Evolutionary conservation across 1,140 invertebrate species (phyloP), one percentile per base, ranked within the genome.

Genomic region (Temnothorax curvispinosus): DNA sequence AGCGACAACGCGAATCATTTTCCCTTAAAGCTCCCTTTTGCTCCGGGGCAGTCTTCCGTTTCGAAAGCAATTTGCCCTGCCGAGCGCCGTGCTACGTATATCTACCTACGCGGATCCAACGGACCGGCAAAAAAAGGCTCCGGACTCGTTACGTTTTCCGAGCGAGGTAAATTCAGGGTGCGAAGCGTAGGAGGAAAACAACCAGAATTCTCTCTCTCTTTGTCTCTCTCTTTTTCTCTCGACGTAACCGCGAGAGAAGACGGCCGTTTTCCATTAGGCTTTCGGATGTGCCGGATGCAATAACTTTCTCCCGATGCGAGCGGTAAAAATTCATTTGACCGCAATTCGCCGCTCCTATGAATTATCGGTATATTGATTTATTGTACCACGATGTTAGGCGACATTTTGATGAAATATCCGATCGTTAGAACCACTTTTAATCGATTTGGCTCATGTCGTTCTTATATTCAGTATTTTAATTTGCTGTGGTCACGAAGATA

Each of bases 1-100:
- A 89, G 89, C 88, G 89, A 89, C 89, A 89, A 90, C 71, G 52
- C 86, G 89, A 90, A 90, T 90, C 88, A 88, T 90, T 90, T 89
- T 89, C 80, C 88, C 80, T 88, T 90, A 85, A 90, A 90, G 81
- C 60, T 90, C 75, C 75, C 89, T 89, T 88, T 90, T 89, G 58
- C 88, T 62, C 47, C 85, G 56, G 52, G 47, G 80, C 77, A 89
- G 84, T 90, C 86, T 90, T 90, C 88, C 88, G 88, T 88, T 88
- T 56, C 76, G 81, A 90, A 90, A 90, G 89, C 89, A 90, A 90
- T 90, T 90, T 90, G 81, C 89, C 56, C 88, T 85, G 56, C 47
- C 77, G 54, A 87, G 58, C 52, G 18, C 65, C 38, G 76, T 65
- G 52, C 72, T 58, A 87, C 77, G 77, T 89, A 90, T 86, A 89